These are phyloP conservation scores for Serinus canaria DNA, from an alignment of 2,113 vertebrate species.

Conservation along the genomic window DNA sequence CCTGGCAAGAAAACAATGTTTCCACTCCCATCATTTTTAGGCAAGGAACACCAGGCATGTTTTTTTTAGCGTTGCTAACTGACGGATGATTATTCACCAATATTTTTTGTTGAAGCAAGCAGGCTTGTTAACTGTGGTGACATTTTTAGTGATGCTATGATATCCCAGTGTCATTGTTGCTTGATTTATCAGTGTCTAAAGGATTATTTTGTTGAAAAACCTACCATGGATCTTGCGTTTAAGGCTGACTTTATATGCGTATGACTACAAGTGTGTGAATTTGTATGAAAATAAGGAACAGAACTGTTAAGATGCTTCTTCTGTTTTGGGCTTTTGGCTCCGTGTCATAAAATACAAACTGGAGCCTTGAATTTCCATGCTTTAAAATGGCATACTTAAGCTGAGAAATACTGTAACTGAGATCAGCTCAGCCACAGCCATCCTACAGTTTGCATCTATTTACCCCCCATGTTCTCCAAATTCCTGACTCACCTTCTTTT, in stretches of 20 bases:
- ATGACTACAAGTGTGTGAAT: background rate
- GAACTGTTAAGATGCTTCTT: conserved; percentile 3
- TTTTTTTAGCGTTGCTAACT: background rate
- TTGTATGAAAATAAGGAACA: conserved; percentile 28
- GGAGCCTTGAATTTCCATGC: background rate
- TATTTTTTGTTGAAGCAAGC: conserved; percentile 34
- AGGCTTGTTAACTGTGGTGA: conserved; percentile 43
- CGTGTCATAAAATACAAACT: background rate
- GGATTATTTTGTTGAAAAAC: conserved; percentile 23
- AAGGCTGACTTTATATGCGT: background rate
- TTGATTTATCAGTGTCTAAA: conserved; percentile 33
- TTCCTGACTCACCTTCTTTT: background rate
- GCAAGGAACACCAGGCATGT: background rate
- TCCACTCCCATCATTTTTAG: conserved; percentile 21
- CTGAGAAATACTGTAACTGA: background rate
- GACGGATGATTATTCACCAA: conserved; percentile 26
- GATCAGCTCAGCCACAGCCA: background rate
- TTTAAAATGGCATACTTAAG: background rate
- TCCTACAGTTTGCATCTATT: background rate
- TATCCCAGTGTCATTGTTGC: background rate
- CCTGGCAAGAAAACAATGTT: conserved; percentile 63
- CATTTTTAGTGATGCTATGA: conserved; percentile 36
- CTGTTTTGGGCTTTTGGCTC: conserved; percentile 18
- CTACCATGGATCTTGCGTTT: background rate
- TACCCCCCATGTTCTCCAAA: background rate